A percentile compares a stretch with the other conserved stretches of the same genome.
phyloP scores from a whole-genome alignment of 2,888 invertebrate species.

The Drosophila tanythrix region DNA sequence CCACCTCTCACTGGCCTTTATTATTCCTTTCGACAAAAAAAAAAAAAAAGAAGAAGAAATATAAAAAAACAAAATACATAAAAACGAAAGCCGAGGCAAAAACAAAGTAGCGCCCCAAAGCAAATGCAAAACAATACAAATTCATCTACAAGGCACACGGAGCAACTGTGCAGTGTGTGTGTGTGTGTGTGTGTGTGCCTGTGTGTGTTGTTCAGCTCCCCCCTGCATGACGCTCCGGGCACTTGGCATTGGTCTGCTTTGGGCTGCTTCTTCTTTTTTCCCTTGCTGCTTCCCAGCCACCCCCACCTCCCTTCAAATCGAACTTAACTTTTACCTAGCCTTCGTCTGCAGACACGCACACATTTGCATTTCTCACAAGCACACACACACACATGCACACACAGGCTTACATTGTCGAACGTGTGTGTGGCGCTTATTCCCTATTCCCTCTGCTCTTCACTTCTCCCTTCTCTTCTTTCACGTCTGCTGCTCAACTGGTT shows the following conservation, averaged over 20 bases:
- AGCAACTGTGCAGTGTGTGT: slow-evolving; percentile 25
- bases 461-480: not conserved
- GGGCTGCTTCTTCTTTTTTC: slow-evolving; percentile 24
- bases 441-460: slow-evolving; percentile 19
- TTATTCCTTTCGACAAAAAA: slow-evolving; percentile 59
- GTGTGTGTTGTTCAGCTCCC: slow-evolving; percentile 37
- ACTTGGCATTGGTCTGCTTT: slow-evolving; percentile 64
- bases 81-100: slow-evolving; percentile 66
- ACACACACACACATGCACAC: slow-evolving; percentile 21
- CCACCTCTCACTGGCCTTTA: slow-evolving; percentile 46
- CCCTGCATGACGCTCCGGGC: slow-evolving; percentile 35
- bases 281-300: slow-evolving; percentile 6
- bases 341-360: slow-evolving; percentile 53
- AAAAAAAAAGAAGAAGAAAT: slow-evolving; percentile 28
- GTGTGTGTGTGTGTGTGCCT: slow-evolving; percentile 26
- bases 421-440: slow-evolving; percentile 68
- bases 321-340: slow-evolving; percentile 10
- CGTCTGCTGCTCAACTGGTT: slow-evolving; percentile 64
- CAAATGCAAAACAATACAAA: slow-evolving; percentile 81
- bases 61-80: slow-evolving; percentile 40
- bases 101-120: slow-evolving; percentile 79
- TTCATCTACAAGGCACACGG: slow-evolving; percentile 68
- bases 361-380: slow-evolving; percentile 71
- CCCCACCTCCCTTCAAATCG: not conserved
- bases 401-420: slow-evolving; percentile 20